Base-by-base conservation (phyloP, 2,888 invertebrate species). In the Balanococcus diminutus region DNA sequence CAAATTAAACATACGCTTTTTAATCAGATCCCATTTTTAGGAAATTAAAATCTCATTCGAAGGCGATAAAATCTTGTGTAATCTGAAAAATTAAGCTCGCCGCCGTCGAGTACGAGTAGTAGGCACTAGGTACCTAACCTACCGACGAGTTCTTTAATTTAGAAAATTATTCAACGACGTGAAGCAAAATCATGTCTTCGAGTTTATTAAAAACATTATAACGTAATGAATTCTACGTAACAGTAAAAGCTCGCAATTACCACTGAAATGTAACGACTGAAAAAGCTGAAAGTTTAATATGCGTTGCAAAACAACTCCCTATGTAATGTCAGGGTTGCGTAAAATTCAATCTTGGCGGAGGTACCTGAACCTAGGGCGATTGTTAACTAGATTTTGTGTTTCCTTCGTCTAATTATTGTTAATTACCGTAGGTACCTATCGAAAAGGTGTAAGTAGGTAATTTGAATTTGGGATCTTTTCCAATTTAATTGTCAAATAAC, bases 131-230 rank as follows among this genome's bases (percentile, higher is more conserved):
- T n/a, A n/a, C n/a, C n/a, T n/a, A n/a, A n/a, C n/a, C n/a, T n/a
- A n/a, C n/a, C n/a, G n/a, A n/a, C n/a, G 75, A 32, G 75, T 75
- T 75, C 75, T 75, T 75, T 75, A 75, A 32, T 67, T 83, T 36
- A 61, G 84, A 72, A 61, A 72, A 84, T 31, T 67, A 84, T 67
- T 28, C 61, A 42, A 61, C 22, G 36, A 72, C 32, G 72, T 32
- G 61, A 61, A 84, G 72, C 61, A 32, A 84, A 84, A 84, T 84
- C 51, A 61, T 46, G 61, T 84, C 84, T 84, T 84, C 42, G 72
- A 84, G 84, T 84, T 84, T 84, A 84, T 84, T 67, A 84, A 84
- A 72, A 84, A 84, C 84, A 84, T 84, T 84, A 84, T 61, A 67
- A 72, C 61, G 61, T 84, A 84, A 84, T 84, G 84, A 84, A 84